A percentile compares a stretch with the other conserved stretches of the same genome.
Conservation (phyloP, 2,797 vertebrate species). For the Galagoides demidoff region DNA sequence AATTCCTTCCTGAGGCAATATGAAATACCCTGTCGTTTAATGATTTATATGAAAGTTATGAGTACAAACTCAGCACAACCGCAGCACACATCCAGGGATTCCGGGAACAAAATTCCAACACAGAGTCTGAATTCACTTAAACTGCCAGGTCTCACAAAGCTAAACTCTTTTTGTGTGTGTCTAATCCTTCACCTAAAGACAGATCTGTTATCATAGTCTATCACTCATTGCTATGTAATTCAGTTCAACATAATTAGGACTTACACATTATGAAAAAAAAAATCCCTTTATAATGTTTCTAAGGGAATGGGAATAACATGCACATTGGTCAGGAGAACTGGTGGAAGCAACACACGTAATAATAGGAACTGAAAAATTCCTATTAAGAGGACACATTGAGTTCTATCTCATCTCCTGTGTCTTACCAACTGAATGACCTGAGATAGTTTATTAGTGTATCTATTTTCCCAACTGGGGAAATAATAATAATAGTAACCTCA, state of each 20-base stretch:
- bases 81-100: not conserved
- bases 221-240: not conserved
- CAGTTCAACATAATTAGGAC: not conserved
- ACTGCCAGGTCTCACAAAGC: not conserved
- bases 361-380: not conserved
- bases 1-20: slow-evolving; percentile 28
- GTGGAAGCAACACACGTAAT: not conserved
- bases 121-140: not conserved
- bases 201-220: not conserved
- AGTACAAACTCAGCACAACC: not conserved
- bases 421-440: not conserved
- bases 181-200: not conserved
- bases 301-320: not conserved
- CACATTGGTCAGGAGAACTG: not conserved
- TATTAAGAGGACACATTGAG: not conserved
- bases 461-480: not conserved
- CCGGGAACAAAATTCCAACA: slow-evolving; percentile 12
- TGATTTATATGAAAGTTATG: slow-evolving; percentile 54
- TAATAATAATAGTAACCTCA: not conserved
- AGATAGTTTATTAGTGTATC: not conserved
- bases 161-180: not conserved
- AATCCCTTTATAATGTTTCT: not conserved
- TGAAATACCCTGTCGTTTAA: slow-evolving; percentile 39
- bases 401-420: not conserved
- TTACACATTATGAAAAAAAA: not conserved